A percentile compares a stretch with the other conserved stretches of the same genome.
Conservation (phyloP, 2,113 vertebrate species). For the Sphaerodactylus townsendi region DNA sequence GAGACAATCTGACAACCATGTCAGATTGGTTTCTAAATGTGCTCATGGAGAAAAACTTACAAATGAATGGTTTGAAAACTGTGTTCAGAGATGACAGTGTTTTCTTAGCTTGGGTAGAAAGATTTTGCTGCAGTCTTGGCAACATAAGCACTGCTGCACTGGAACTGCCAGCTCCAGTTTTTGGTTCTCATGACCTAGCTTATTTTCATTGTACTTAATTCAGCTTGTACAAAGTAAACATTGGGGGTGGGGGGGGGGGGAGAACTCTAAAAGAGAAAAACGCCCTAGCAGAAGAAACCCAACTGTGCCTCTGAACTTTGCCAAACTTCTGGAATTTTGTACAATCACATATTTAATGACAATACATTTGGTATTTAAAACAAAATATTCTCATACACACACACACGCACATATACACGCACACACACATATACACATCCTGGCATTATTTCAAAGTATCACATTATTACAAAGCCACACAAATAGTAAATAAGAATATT, state of each 20-base stretch:
- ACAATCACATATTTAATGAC: background rate
- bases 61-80: background rate
- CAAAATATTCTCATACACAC: too few species aligned
- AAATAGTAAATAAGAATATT: background rate
- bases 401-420: too few species aligned
- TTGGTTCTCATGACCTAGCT: constrained; percentile 8
- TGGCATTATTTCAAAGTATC: background rate
- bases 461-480: background rate
- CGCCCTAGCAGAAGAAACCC: accelerated
- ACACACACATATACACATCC: too few species aligned
- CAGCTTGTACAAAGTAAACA: background rate
- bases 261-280: background rate
- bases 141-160: background rate
- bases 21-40: background rate
- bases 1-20: background rate
- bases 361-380: background rate
- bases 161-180: constrained; percentile 28
- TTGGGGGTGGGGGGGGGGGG: background rate
- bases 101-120: background rate
- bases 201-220: background rate
- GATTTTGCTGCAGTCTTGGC: constrained; percentile 18
- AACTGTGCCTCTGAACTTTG: background rate
- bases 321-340: background rate
- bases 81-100: background rate
- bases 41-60: background rate